Conservation (phyloP, 2,113 vertebrate species). For the Genyomyrus donnyi region DNA sequence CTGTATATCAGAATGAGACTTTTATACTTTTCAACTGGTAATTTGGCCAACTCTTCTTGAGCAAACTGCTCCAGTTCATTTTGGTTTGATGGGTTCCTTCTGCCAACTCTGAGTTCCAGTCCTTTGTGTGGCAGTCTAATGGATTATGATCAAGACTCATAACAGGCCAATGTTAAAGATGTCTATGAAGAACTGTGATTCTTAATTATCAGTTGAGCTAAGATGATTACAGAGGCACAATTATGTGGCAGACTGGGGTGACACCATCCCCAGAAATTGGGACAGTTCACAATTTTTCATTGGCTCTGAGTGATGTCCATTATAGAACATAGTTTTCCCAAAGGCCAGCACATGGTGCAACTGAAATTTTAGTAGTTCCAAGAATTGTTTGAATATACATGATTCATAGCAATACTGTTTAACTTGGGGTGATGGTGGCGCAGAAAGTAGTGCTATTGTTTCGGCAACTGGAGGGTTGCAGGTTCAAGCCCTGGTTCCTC, state of each 20-base stretch:
- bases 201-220: not conserved
- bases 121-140: not conserved
- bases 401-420: no score
- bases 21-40: not conserved
- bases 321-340: no score
- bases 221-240: not conserved
- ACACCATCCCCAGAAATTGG: not conserved
- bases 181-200: not conserved
- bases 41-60: not conserved
- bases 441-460: no score
- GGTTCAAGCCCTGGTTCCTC: no score
- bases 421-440: no score
- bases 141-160: not conserved
- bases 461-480: no score
- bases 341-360: no score
- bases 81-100: not conserved
- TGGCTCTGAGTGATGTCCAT: not conserved
- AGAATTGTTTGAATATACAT: no score
- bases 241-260: not conserved
- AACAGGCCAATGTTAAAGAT: not conserved
- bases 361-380: no score
- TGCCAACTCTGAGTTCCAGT: not conserved
- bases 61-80: not conserved
- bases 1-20: not conserved
- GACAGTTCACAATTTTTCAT: not conserved